Evolutionary conservation across 2,888 invertebrate species (phyloP).

Genomic region (Pardosa pseudoannulata): DNA sequence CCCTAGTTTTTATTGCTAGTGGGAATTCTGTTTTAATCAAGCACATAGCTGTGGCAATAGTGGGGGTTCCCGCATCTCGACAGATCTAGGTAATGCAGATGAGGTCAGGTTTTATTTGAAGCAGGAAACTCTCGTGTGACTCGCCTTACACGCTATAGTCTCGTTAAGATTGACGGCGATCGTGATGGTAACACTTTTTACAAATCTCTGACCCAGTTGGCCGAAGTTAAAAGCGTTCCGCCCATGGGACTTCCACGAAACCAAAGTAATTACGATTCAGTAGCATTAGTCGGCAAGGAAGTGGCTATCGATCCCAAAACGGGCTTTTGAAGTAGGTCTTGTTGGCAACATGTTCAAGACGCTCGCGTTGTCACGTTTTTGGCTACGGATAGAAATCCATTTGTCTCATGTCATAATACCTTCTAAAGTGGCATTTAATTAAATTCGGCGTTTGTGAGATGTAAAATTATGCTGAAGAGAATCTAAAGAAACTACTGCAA

Average conservation of each 20-base stretch:
- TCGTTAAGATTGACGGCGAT: constrained; percentile 40
- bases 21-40: constrained; percentile 14
- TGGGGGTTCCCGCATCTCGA: constrained; percentile 26
- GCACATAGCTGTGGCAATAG: neutral
- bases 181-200: constrained; percentile 30
- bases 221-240: constrained; percentile 26
- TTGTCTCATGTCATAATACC: neutral
- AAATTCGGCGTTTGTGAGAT: too few species aligned
- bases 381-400: neutral
- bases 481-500: too few species aligned
- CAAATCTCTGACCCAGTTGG: constrained; percentile 53
- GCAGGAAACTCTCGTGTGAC: constrained; percentile 37
- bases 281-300: constrained; percentile 27
- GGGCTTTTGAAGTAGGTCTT: constrained; percentile 50
- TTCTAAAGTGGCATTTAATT: too few species aligned
- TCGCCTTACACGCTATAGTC: constrained; percentile 36
- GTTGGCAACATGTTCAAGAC: constrained; percentile 1
- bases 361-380: constrained; percentile 9
- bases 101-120: constrained; percentile 10
- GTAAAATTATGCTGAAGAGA: too few species aligned
- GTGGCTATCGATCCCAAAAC: constrained; percentile 40
- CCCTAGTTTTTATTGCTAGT: neutral
- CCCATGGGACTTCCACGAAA: constrained; percentile 44
- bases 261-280: constrained; percentile 45
- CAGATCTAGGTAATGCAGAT: constrained; percentile 48